Evolutionary conservation across 2,888 invertebrate genomes (phyloP), one percentile per base, ranked within the genome.

Genomic region (Ornithoptera alexandrae): DNA sequence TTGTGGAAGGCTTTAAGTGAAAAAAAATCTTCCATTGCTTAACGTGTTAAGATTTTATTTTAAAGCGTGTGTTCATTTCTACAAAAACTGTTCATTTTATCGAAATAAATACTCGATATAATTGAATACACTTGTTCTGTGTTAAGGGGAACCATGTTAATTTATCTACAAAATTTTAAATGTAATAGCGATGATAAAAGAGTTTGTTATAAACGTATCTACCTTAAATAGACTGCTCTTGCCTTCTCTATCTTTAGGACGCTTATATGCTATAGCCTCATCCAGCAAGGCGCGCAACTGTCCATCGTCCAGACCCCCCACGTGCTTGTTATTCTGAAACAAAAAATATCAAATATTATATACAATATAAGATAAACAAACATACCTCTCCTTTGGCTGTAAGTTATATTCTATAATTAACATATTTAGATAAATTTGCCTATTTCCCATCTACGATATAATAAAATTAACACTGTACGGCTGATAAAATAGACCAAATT

Each of bases 171-270:
- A 50, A 50, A 15, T 17, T 50, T 18, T 3, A 50, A 50, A 50
- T 50, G 18, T 50, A 50, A 50, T 17, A 42, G 42, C 18, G 15
- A 50, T 17, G 18, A 53, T 6, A n/a, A 53, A 18, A 53, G 18
- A n/a, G 7, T 6, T 0, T 53, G 4, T n/a, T n/a, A 8, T 12
- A 4, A 1, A n/a, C n/a, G 57, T 12, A 22, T 22, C n/a, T 82
- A 97, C 97, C 94, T 96, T 95, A 88, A 97, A 97, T 71, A 96
- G 94, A 87, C 94, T 94, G 87, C 97, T 97, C 90, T 97, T 97
- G 79, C 97, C 96, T 88, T 96, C 96, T 75, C 96, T 94, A 85
- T 97, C 97, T 92, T 96, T 96, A 69, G 97, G 97, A 84, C 95
- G 95, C 88, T 96, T 97, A 91, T 97, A 97, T 75, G 95, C 95